A percentile compares a stretch with the other conserved stretches of the same genome.
Conservation (phyloP, 2,888 invertebrate species). For the Microctonus brassicae region DNA sequence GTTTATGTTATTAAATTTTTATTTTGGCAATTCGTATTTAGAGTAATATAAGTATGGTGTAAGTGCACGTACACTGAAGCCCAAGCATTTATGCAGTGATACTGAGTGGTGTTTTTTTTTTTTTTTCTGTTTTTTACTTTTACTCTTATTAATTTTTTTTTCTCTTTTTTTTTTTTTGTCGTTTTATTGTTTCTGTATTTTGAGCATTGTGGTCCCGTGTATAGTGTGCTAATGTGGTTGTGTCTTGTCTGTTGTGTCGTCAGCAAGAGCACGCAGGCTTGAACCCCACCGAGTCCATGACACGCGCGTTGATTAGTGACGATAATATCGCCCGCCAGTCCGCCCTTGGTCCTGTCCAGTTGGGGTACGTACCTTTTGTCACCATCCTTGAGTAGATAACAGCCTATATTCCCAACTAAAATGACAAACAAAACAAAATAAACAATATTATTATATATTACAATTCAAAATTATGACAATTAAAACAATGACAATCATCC, state of each 20-base stretch:
- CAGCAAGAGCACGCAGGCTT: constrained; percentile 91
- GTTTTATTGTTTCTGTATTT: constrained; percentile 24
- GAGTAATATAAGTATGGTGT: constrained; percentile 38
- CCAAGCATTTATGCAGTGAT: constrained; percentile 54
- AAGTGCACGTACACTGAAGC: constrained; percentile 52
- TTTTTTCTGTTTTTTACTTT: constrained; percentile 7
- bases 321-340: constrained; percentile 87
- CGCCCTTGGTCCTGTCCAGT: constrained; percentile 90
- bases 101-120: constrained; percentile 56
- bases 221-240: constrained; percentile 72
- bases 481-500: not conserved
- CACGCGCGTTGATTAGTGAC: constrained; percentile 94
- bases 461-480: not conserved
- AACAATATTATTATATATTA: not conserved
- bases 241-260: constrained; percentile 76
- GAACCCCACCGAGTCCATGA: constrained; percentile 95
- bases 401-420: constrained; percentile 7
- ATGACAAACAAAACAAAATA: not conserved
- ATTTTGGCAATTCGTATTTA: constrained; percentile 64
- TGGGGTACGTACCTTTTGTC: constrained; percentile 86
- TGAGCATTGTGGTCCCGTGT: constrained; percentile 63
- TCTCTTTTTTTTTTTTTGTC: constrained; percentile 26
- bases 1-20: too few species aligned
- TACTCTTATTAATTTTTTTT: too few species aligned
- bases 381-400: constrained; percentile 52